Evolutionary conservation across 2,113 vertebrate species (phyloP), one percentile per base, ranked within the genome.

Genomic region (Leptodactylus fuscus): DNA sequence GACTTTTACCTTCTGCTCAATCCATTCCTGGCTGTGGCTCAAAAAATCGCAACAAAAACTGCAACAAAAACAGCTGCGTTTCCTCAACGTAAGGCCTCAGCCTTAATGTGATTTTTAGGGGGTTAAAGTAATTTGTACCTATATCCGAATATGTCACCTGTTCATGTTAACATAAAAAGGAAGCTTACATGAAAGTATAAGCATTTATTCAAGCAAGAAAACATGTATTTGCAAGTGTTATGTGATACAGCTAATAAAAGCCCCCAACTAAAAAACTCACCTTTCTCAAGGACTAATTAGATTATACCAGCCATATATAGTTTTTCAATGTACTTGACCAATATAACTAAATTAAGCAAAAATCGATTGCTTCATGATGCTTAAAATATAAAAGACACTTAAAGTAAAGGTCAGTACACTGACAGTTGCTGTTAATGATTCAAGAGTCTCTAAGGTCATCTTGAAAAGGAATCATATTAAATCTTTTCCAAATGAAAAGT

Each of bases 331-430:
- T n/a, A 60, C 77, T 58, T 60, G 38, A 80, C 77, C 58, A 80
- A 80, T 36, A 80, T 80, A 80, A 80, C 51, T 80, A 80, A 62
- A 80, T 80, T 80, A 80, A 62, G 55, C 77, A 80, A 80, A 80
- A 62, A 80, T 60, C 53, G 22, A 80, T 80, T 80, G 55, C 53
- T 80, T 80, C 51, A 80, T 80, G 77, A 80, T 44, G 77, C 77
- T 62, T 80, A 80, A 80, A 80, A 80, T 80, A 60, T 80, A 80
- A 80, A 80, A 80, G 55, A 60, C 77, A 80, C 77, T 80, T 80
- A 60, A 80, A 80, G 32, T 80, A 80, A 80, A 80, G 77, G 77
- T 80, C 77, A 80, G 53, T 80, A 80, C 53, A 44, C 77, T 80
- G 55, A 80, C 77, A 80, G 77, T 62, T 60, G 53, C 77, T 80